Conservation (phyloP, 2,797 vertebrate species). For the Falco peregrinus region DNA sequence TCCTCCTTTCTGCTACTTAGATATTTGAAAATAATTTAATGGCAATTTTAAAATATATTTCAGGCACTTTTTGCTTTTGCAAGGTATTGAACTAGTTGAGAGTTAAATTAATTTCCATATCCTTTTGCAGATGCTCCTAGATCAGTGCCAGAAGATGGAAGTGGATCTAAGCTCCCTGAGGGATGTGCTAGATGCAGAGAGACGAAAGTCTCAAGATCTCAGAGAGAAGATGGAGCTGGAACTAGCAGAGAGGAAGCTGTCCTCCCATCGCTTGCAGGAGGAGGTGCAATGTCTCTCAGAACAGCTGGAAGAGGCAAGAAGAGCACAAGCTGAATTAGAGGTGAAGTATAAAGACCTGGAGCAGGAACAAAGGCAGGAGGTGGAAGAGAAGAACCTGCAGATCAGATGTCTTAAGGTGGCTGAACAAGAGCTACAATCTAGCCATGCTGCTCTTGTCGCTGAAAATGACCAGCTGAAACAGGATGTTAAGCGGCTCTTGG, state of each 20-base stretch:
- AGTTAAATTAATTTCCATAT: neutral
- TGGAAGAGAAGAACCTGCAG: constrained; percentile 60
- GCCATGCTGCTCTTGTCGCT: constrained; percentile 10
- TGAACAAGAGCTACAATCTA: constrained; percentile 36
- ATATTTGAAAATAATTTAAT: neutral
- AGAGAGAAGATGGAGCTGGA: constrained; percentile 68
- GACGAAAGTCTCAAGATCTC: constrained; percentile 27
- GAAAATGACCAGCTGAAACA: constrained; percentile 78
- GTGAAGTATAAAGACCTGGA: constrained; percentile 46
- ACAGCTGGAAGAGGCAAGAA: constrained; percentile 65
- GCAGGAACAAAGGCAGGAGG: constrained; percentile 28
- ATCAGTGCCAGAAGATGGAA: constrained; percentile 87
- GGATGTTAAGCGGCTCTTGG: constrained; percentile 45
- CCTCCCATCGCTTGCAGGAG: constrained; percentile 56
- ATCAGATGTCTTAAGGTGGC: constrained; percentile 30
- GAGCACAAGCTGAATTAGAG: constrained; percentile 36
- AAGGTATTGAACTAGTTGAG: neutral
- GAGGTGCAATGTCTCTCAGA: constrained; percentile 49
- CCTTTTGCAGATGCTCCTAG: constrained; percentile 80
- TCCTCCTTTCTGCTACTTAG: neutral
- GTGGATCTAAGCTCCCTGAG: constrained; percentile 76
- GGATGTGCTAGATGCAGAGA: constrained; percentile 76
- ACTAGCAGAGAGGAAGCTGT: constrained; percentile 70
- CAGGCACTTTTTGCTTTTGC: neutral
- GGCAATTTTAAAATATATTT: neutral